Conservation (phyloP, 2,797 vertebrate species). For the Strix occidentalis region DNA sequence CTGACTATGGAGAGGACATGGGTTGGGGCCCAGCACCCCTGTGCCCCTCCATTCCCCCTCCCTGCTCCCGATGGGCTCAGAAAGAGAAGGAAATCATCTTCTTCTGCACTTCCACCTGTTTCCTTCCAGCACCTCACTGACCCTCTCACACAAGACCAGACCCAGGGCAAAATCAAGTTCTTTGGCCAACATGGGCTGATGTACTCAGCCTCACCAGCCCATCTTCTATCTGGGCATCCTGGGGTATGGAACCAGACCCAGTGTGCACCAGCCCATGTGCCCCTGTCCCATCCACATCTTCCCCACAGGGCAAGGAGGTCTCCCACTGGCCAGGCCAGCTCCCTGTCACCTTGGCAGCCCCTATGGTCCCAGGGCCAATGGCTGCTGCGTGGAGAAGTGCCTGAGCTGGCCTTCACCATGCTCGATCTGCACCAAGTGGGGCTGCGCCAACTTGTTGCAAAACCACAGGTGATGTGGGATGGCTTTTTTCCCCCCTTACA, state of each 20-base stretch:
- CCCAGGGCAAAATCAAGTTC: background rate
- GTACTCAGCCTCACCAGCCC: background rate
- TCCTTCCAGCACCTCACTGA: background rate
- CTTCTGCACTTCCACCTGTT: background rate
- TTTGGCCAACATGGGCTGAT: background rate
- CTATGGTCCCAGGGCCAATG: background rate
- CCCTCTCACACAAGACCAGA: background rate
- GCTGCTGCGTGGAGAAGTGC: background rate
- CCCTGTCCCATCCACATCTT: background rate
- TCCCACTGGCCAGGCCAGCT: accelerated
- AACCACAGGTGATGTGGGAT: background rate
- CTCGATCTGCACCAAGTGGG: accelerated
- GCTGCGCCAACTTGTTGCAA: accelerated
- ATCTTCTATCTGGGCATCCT: background rate
- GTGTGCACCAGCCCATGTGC: background rate
- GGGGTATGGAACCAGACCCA: background rate
- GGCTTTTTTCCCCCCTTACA: accelerated
- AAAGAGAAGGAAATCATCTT: background rate
- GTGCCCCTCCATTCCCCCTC: accelerated
- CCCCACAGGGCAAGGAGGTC: background rate
- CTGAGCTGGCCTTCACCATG: accelerated
- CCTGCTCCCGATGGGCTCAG: background rate
- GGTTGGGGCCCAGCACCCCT: background rate
- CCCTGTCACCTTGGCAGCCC: accelerated
- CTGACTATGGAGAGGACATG: background rate